Evolutionary conservation across 2,888 invertebrate species (phyloP).

Genomic region (Agrotis segetum): DNA sequence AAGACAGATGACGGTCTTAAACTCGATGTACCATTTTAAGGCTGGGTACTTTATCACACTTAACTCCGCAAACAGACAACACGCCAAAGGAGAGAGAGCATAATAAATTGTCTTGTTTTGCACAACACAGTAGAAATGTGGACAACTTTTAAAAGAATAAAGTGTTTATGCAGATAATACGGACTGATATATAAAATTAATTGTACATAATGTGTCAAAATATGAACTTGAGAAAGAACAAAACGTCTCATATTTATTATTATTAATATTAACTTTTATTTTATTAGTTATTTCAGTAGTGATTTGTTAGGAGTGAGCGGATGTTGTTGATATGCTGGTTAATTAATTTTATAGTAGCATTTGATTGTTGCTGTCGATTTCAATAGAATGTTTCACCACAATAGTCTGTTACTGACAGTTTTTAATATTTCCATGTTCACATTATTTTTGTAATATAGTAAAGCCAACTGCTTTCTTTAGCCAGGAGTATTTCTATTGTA

Average conservation of each 20-base stretch:
- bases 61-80: slow-evolving; percentile 62
- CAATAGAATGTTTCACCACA: slow-evolving; percentile 68
- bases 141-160: slow-evolving; percentile 60
- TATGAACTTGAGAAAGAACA: slow-evolving; percentile 86
- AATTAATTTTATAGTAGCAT: slow-evolving; percentile 82
- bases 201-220: slow-evolving; percentile 84
- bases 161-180: slow-evolving; percentile 74
- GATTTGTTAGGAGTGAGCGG: slow-evolving; percentile 78
- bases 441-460: slow-evolving; percentile 76
- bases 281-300: slow-evolving; percentile 74
- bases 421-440: slow-evolving; percentile 74
- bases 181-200: slow-evolving; percentile 84
- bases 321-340: slow-evolving; percentile 84
- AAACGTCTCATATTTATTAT: slow-evolving; percentile 88
- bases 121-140: slow-evolving; percentile 68
- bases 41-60: slow-evolving; percentile 13
- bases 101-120: slow-evolving; percentile 74
- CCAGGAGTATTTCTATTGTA: slow-evolving; percentile 55
- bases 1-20: background rate
- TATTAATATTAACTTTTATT: slow-evolving; percentile 75
- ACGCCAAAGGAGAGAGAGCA: slow-evolving; percentile 74
- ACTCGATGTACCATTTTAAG: slow-evolving; percentile 7
- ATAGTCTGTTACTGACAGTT: slow-evolving; percentile 71
- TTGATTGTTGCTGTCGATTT: slow-evolving; percentile 72
- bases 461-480: slow-evolving; percentile 66